Base-by-base conservation (phyloP, 2,888 invertebrate genomes). In the Geophilus truncorum region DNA sequence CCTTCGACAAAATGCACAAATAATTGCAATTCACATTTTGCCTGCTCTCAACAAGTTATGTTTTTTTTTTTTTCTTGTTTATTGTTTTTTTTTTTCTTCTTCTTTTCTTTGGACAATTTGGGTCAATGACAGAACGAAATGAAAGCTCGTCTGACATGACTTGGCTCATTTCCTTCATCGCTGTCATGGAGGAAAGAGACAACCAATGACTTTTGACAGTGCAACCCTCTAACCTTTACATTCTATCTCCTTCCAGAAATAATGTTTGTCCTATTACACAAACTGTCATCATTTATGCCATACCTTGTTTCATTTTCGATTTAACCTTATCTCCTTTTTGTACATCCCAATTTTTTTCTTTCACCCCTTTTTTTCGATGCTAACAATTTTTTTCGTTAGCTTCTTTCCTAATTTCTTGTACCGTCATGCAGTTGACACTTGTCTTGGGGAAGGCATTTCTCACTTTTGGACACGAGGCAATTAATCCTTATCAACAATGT, bases 401-500 rank as follows among this genome's bases (percentile, higher is more conserved):
- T 32, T 32, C 32, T 4, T 18, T 18, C 15, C 51, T 18, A 7
- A 51, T 51, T 51, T 51, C 70, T 70, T 25, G 12, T 25, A 28
- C 3, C 7, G 70, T 70, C 70, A 25, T 70, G 1, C 70, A 25
- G 28, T 70, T 70, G 70, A 25, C 70, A 28, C 28, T n/a, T 28
- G 4, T 4, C 57, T 40, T n/a, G n/a, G n/a, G 4, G 40, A 12
- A 51, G 0, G 51, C 51, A 51, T 51, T 51, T 70, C 70, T 70
- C 70, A 28, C 25, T 23, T 25, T 28, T 25, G 70, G 70, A 23
- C 70, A 70, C 70, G 25, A 70, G 15, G 70, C 70, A 70, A 70
- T 70, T 70, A 70, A 70, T 70, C 70, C 70, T 70, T 70, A 70
- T 70, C 70, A 70, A 70, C 70, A 70, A 28, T 28, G 28, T 70